phyloP scores from a whole-genome alignment of 2,888 invertebrate genomes.

The Melieria picta region DNA sequence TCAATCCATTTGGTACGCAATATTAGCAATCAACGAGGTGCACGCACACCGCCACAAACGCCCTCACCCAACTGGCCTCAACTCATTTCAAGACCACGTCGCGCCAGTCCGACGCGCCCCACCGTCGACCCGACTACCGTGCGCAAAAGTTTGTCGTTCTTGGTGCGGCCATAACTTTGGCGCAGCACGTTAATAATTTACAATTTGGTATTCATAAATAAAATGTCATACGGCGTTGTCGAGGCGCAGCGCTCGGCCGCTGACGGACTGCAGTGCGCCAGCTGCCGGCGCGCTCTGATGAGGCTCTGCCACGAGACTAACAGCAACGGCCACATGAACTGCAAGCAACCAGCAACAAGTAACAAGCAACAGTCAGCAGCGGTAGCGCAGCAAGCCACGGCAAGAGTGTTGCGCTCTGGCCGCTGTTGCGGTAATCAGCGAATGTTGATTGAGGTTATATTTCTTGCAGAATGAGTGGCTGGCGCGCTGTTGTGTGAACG shows the following conservation, averaged over 20 bases:
- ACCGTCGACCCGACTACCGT: background rate
- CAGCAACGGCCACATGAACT: conserved; percentile 27
- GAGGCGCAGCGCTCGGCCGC: conserved; percentile 12
- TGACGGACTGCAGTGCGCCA: conserved; percentile 7
- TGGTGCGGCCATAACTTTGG: conserved; percentile 37
- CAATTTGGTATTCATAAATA: conserved; percentile 67
- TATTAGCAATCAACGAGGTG: too few relatives aligned
- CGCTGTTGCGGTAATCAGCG: conserved; percentile 51
- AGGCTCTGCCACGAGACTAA: too few relatives aligned
- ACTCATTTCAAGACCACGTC: too few relatives aligned
- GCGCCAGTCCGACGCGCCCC: background rate
- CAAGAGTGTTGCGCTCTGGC: background rate
- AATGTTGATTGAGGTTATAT: conserved; percentile 65
- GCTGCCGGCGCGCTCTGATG: too few relatives aligned
- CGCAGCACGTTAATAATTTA: conserved; percentile 66
- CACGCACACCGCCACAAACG: too few relatives aligned
- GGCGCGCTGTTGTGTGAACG: conserved; percentile 2
- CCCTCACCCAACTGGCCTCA: too few relatives aligned
- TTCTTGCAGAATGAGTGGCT: conserved; percentile 47
- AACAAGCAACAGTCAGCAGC: conserved; percentile 42
- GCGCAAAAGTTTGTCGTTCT: background rate
- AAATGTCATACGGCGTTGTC: conserved; percentile 54
- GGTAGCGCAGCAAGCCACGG: conserved; percentile 14
- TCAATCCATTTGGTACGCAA: too few relatives aligned
- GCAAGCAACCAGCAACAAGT: background rate